Conservation (phyloP, 2,113 vertebrate species). For the Seriola dumerili region DNA sequence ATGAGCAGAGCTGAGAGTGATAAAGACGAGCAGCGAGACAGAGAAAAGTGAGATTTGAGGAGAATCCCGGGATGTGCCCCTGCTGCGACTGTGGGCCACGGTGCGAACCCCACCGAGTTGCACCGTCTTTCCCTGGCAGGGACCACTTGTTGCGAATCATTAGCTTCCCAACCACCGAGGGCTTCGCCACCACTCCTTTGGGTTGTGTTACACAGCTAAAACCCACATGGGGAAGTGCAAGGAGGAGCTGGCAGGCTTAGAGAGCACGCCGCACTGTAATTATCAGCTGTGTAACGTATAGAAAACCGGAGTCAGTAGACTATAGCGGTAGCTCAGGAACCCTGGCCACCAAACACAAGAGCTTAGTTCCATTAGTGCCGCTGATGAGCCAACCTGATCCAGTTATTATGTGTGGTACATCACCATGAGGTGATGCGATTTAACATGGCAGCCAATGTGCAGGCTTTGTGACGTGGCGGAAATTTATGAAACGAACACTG, state of each 20-base stretch:
- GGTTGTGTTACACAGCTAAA: slow-evolving; percentile 45
- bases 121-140: slow-evolving; percentile 54
- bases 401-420: slow-evolving; percentile 71
- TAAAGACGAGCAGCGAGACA: slow-evolving; percentile 37
- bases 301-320: slow-evolving; percentile 48
- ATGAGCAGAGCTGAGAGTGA: slow-evolving; percentile 32
- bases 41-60: slow-evolving; percentile 51
- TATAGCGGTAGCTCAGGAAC: slow-evolving; percentile 33
- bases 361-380: slow-evolving; percentile 72
- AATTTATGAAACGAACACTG: slow-evolving; percentile 36
- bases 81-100: slow-evolving; percentile 54
- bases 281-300: slow-evolving; percentile 53
- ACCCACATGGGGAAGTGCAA: slow-evolving; percentile 39
- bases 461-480: slow-evolving; percentile 42
- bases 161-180: slow-evolving; percentile 55
- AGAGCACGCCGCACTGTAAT: slow-evolving; percentile 42
- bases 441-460: slow-evolving; percentile 57
- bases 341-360: slow-evolving; percentile 59
- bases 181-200: slow-evolving; percentile 39
- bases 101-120: slow-evolving; percentile 64
- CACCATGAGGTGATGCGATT: slow-evolving; percentile 67
- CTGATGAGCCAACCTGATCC: slow-evolving; percentile 64
- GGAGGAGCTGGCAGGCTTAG: slow-evolving; percentile 28
- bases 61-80: slow-evolving; percentile 57
- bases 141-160: slow-evolving; percentile 70